Percentiles rank a stretch among this genome's conserved stretches.
Evolutionary conservation across 1,140 invertebrate genomes (phyloP).

Genomic region (Lordiphosa collinella): DNA sequence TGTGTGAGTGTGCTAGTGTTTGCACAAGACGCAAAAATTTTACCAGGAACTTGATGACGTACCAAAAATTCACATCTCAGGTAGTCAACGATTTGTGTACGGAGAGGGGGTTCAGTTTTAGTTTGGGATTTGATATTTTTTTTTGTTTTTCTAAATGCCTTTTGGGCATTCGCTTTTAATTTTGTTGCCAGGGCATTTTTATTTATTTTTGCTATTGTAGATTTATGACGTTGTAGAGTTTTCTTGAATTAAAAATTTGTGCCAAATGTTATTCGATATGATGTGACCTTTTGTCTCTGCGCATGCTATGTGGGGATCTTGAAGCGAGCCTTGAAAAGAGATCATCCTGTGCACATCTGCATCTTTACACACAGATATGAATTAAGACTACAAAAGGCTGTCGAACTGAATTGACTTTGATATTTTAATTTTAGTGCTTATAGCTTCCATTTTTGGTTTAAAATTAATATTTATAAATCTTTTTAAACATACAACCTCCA

Average conservation of each 20-base stretch:
- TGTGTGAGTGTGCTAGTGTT: neutral
- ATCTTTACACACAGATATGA: neutral
- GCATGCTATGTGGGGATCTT: neutral
- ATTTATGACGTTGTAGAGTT: slow-evolving; percentile 11
- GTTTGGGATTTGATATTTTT: slow-evolving; percentile 1
- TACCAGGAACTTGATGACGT: slow-evolving; percentile 15
- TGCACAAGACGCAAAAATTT: slow-evolving; percentile 16
- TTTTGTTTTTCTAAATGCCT: slow-evolving; percentile 19
- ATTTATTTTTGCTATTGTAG: slow-evolving; percentile 34
- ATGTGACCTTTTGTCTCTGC: neutral
- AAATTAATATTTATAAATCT: no score
- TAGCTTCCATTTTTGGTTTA: no score
- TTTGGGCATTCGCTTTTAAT: slow-evolving; percentile 37
- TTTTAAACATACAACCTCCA: no score
- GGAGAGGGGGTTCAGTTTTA: neutral
- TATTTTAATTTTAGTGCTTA: no score
- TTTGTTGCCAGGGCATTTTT: slow-evolving; percentile 11
- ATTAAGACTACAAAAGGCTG: neutral
- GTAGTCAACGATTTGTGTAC: neutral
- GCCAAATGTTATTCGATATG: slow-evolving; percentile 1
- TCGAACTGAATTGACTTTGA: no score
- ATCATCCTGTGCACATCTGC: neutral
- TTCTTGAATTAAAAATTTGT: slow-evolving; percentile 1
- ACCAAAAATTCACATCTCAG: slow-evolving; percentile 6
- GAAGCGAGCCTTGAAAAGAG: neutral